Conservation (phyloP, 2,113 vertebrate species). For the Eulacestoma nigropectus region DNA sequence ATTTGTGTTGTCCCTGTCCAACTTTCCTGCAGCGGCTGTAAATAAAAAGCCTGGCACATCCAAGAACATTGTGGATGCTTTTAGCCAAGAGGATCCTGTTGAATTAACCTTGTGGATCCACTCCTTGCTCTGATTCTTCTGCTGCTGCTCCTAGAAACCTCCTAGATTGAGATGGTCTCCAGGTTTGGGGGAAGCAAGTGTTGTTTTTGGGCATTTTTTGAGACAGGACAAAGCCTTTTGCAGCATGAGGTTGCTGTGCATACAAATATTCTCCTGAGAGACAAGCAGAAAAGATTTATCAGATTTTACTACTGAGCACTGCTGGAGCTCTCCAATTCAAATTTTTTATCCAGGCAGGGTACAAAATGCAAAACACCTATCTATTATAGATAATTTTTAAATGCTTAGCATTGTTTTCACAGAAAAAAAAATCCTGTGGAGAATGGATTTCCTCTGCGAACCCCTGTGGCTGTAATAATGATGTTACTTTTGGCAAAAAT, state of each 20-base stretch:
- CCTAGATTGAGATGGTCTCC: neutral
- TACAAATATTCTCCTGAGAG: neutral
- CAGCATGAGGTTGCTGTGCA: neutral
- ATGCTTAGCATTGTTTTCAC: neutral
- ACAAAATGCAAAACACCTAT: neutral
- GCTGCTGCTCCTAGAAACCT: neutral
- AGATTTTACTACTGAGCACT: neutral
- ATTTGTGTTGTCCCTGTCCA: neutral
- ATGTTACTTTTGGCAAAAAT: neutral
- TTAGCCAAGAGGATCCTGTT: neutral
- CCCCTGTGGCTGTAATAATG: neutral
- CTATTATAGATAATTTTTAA: neutral
- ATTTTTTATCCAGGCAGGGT: neutral
- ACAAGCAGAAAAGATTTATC: neutral
- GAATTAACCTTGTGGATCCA: neutral
- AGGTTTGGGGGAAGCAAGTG: neutral
- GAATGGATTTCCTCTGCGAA: neutral
- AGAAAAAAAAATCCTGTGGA: neutral
- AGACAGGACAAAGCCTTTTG: neutral
- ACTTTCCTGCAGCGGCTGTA: neutral
- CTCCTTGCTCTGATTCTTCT: neutral
- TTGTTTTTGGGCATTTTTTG: neutral
- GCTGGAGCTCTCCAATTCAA: neutral
- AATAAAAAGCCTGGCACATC: neutral
- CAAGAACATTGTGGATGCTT: neutral